Evolutionary conservation across 2,888 invertebrate genomes (phyloP), one percentile per base, ranked within the genome.

Genomic region (Ormia ochracea): DNA sequence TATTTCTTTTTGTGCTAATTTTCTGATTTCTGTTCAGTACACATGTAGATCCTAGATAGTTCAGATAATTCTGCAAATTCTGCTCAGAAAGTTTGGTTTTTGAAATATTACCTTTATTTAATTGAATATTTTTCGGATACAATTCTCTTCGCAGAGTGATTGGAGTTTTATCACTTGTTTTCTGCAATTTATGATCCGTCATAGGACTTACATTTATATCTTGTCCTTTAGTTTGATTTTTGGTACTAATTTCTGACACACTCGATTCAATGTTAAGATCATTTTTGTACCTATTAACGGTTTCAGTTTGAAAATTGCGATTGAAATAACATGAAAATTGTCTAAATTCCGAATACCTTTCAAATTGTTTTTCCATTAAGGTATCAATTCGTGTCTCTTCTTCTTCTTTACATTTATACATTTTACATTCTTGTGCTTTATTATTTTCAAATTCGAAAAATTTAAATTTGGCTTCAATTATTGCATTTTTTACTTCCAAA

Each of bases 381-480:
- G 43, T 72, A n/a, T 43, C 52, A 4, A 14, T 63, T 9, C n/a
- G 66, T 38, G 50, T 43, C 43, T 74, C 54, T 9, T 66, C 50
- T 7, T 56, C 61, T 54, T 77, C 82, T 58, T 45, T 73, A 9
- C 65, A 43, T 26, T 66, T 28, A n/a, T n/a, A n/a, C n/a, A n/a
- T n/a, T n/a, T n/a, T n/a, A n/a, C n/a, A n/a, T n/a, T n/a, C n/a
- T n/a, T n/a, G n/a, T 33, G 65, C 36, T 54, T 70, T 36, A 1
- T 23, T 69, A 10, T 54, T 63, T 41, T 82, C 81, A 12, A 63
- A 66, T 70, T 83, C 59, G 21, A 83, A 84, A 21, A 84, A 80
- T 61, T 83, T 82, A 7, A 75, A 19, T 75, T 83, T 83, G 2
- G 84, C 84, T 38, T 84, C 83, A 0, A 79, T 26, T 21, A 84